Percentiles rank a stretch among this genome's conserved stretches.
phyloP scores from a whole-genome alignment of 2,888 invertebrate genomes.

The Rugalucina vietnamica region DNA sequence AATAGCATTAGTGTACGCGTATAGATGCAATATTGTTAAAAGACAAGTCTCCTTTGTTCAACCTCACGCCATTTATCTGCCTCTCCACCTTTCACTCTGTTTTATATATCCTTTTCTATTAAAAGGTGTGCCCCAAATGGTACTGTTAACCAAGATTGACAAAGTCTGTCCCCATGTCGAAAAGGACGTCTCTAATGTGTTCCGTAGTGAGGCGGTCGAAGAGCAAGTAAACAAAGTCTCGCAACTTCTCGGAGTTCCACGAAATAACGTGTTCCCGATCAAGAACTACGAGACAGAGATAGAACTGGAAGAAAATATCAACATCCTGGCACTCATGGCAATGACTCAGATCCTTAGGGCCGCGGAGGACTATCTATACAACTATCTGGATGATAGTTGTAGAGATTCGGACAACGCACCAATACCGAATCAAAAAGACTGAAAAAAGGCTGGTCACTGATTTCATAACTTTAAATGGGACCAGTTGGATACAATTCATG shows the following conservation, averaged over 20 bases:
- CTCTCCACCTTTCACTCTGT: no score
- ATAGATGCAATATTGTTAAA: no score
- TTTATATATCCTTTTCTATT: neutral
- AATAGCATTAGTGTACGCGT: no score
- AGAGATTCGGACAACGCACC: neutral
- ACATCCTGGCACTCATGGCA: slow-evolving; percentile 57
- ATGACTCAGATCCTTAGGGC: slow-evolving; percentile 60
- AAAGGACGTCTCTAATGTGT: slow-evolving; percentile 50
- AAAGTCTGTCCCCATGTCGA: slow-evolving; percentile 53
- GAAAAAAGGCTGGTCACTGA: no score
- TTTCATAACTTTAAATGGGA: no score
- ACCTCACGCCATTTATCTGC: no score
- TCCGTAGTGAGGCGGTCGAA: slow-evolving; percentile 46
- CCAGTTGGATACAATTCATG: no score
- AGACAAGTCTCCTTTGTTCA: no score
- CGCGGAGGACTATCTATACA: slow-evolving; percentile 60
- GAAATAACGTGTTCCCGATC: slow-evolving; percentile 60
- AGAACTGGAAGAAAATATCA: slow-evolving; percentile 57
- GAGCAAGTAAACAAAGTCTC: slow-evolving; percentile 61
- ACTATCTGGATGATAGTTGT: slow-evolving; percentile 40
- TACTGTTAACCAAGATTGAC: slow-evolving; percentile 68
- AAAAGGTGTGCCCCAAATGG: slow-evolving; percentile 64
- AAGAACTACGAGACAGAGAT: slow-evolving; percentile 67
- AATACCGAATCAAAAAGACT: no score
- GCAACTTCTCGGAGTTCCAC: slow-evolving; percentile 61